A percentile compares a stretch with the other conserved stretches of the same genome.
Conservation (phyloP, 2,113 vertebrate species). For the Mesitornis unicolor region DNA sequence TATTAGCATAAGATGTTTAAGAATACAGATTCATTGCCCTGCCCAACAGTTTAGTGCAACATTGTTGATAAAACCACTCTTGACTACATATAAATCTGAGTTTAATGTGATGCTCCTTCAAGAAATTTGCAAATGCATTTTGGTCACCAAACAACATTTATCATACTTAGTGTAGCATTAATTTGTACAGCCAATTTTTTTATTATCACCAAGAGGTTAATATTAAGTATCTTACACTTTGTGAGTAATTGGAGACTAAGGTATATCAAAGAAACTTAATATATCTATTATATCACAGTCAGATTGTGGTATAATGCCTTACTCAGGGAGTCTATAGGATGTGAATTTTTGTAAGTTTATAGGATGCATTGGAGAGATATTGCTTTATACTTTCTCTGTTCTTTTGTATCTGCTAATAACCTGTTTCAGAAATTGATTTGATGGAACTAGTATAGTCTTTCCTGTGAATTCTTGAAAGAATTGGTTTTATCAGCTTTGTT, state of each 20-base stretch:
- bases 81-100: neutral
- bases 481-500: constrained; percentile 69
- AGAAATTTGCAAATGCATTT: neutral
- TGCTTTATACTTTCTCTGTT: neutral
- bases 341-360: neutral
- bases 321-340: neutral
- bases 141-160: neutral
- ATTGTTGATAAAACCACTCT: constrained; percentile 68
- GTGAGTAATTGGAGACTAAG: neutral
- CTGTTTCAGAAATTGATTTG: neutral
- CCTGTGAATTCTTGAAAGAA: neutral
- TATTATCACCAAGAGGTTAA: neutral
- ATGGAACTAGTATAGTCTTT: neutral
- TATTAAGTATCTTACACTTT: neutral
- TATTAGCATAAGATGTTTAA: neutral
- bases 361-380: neutral
- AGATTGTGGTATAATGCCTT: neutral
- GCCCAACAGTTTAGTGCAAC: constrained; percentile 21
- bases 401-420: neutral
- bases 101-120: neutral
- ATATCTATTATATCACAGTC: neutral
- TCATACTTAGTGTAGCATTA: neutral
- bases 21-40: neutral
- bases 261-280: neutral
- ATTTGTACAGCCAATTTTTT: neutral